These are phyloP conservation scores for Enteromius fasciolatus DNA, from an alignment of 2,797 vertebrate genomes.

Conservation along the genomic window DNA sequence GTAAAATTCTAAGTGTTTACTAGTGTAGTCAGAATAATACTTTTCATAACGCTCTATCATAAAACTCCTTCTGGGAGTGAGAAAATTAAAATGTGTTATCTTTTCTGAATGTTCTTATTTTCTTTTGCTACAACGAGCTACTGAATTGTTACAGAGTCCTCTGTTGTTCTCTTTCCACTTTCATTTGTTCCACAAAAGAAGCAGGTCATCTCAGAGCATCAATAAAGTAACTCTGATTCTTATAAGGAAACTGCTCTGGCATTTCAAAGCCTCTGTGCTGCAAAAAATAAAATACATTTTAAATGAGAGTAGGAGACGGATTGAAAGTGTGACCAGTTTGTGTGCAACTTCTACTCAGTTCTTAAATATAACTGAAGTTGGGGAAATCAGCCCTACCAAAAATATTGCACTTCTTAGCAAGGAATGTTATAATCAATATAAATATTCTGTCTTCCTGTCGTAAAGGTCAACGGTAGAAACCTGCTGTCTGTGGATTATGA, in stretches of 20 bases:
- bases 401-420: background rate
- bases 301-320: slow-evolving; percentile 11
- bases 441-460: slow-evolving; percentile 59
- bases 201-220: slow-evolving; percentile 24
- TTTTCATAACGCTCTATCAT: background rate
- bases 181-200: slow-evolving; percentile 1
- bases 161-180: background rate
- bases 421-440: background rate
- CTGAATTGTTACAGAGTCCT: background rate
- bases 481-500: slow-evolving; percentile 97
- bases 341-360: background rate
- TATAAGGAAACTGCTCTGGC: slow-evolving; percentile 54
- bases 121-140: background rate
- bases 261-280: slow-evolving; percentile 46
- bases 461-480: slow-evolving; percentile 96
- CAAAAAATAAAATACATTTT: slow-evolving; percentile 39
- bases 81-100: background rate
- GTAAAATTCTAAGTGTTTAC: slow-evolving; percentile 56
- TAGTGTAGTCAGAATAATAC: background rate
- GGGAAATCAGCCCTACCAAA: background rate
- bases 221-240: slow-evolving; percentile 36
- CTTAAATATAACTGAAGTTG: background rate
- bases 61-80: background rate
- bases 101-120: too few relatives aligned
- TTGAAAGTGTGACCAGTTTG: background rate